Percentiles rank a stretch among this genome's conserved stretches.
These are phyloP conservation scores for Euzetes globulus DNA, from an alignment of 2,888 invertebrate genomes.

Conservation along the genomic window DNA sequence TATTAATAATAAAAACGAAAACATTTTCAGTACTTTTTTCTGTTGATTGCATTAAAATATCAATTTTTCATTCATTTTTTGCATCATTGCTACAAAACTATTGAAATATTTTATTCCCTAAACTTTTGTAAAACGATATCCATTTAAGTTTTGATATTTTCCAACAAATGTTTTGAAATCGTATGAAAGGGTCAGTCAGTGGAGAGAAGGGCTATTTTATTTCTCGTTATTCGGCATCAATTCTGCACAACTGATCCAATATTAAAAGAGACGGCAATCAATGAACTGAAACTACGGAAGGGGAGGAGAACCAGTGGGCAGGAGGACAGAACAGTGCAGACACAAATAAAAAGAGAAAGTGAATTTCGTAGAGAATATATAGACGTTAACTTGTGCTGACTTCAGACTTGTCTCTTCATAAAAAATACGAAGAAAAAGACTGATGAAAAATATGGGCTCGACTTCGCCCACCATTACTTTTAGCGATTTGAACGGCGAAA, in stretches of 20 bases:
- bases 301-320: background rate
- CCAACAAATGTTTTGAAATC: background rate
- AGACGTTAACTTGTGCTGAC: background rate
- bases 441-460: slow-evolving; percentile 10
- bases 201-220: slow-evolving; percentile 11
- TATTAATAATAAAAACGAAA: no score
- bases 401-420: background rate
- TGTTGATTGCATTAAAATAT: no score
- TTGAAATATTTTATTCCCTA: background rate
- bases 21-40: no score
- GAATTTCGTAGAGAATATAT: background rate
- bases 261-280: slow-evolving; percentile 17
- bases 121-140: background rate
- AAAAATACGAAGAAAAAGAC: background rate
- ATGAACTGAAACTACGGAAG: background rate
- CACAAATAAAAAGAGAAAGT: no score
- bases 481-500: background rate
- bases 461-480: background rate
- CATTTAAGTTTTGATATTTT: background rate
- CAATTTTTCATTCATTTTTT: background rate
- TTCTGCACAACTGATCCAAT: slow-evolving; percentile 21
- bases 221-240: background rate
- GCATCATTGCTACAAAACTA: background rate
- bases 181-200: background rate
- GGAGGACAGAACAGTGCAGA: background rate